These are phyloP conservation scores for Junonia oenone DNA, from an alignment of 2,888 invertebrate species.

Conservation along the genomic window DNA sequence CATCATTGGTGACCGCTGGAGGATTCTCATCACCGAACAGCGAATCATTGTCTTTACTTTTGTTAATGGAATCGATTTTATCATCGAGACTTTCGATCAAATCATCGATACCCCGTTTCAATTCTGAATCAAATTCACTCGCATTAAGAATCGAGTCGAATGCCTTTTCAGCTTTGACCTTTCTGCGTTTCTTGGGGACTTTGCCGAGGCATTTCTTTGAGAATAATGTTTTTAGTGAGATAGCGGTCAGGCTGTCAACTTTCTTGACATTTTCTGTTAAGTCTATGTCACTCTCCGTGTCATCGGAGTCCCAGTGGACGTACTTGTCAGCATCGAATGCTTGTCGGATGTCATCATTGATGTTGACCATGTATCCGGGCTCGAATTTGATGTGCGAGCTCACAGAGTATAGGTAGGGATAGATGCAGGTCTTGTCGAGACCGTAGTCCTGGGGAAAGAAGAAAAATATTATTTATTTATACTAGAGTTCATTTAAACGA, in stretches of 20 bases:
- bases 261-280: constrained; percentile 4
- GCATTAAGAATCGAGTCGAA: constrained; percentile 35
- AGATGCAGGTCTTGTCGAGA: constrained; percentile 43
- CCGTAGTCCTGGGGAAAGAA: constrained; percentile 53
- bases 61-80: constrained; percentile 4
- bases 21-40: constrained; percentile 24
- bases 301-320: constrained; percentile 55
- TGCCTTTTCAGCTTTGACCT: constrained; percentile 35
- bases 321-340: constrained; percentile 44
- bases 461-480: background rate
- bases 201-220: constrained; percentile 47
- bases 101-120: constrained; percentile 38
- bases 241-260: constrained; percentile 39
- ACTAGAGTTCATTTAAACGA: too few species aligned
- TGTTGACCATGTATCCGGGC: constrained; percentile 50
- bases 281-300: constrained; percentile 28
- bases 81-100: constrained; percentile 44
- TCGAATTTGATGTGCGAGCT: constrained; percentile 39
- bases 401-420: constrained; percentile 45
- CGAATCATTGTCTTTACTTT: constrained; percentile 23
- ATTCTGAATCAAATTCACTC: constrained; percentile 31
- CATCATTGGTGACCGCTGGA: constrained; percentile 24
- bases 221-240: constrained; percentile 53
- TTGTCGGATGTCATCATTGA: constrained; percentile 41
- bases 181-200: constrained; percentile 45